Conservation (phyloP, 2,888 invertebrate genomes). For the Litoditis marina region DNA sequence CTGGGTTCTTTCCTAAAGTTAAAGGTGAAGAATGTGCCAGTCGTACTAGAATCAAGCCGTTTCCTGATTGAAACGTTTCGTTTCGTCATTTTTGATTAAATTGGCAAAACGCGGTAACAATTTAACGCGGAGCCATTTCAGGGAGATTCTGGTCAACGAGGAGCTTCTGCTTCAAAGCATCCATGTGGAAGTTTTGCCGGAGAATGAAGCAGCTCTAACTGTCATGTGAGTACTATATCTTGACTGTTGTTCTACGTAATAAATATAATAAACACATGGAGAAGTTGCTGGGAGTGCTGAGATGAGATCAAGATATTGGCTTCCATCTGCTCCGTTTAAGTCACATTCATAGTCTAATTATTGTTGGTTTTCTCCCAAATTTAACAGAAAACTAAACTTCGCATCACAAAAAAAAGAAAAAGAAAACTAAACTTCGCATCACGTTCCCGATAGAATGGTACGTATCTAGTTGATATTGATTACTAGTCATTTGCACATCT, state of each 20-base stretch:
- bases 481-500: no score
- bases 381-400: no score
- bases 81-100: neutral
- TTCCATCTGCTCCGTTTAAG: constrained; percentile 2
- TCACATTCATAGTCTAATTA: neutral
- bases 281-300: neutral
- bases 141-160: constrained; percentile 53
- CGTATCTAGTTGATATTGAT: neutral
- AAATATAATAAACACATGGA: neutral
- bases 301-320: neutral
- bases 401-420: no score
- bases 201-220: constrained; percentile 28
- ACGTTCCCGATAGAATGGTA: constrained; percentile 25
- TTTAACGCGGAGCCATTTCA: no score
- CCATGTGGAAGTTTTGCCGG: constrained; percentile 46
- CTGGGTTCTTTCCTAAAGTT: no score
- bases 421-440: no score
- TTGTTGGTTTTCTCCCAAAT: no score
- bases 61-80: neutral
- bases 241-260: no score
- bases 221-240: constrained; percentile 32
- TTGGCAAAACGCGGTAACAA: no score
- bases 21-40: no score
- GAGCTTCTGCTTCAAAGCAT: constrained; percentile 51
- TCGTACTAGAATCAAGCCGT: no score